phyloP scores from a whole-genome alignment of 2,797 vertebrate genomes.

The Allobates femoralis region DNA sequence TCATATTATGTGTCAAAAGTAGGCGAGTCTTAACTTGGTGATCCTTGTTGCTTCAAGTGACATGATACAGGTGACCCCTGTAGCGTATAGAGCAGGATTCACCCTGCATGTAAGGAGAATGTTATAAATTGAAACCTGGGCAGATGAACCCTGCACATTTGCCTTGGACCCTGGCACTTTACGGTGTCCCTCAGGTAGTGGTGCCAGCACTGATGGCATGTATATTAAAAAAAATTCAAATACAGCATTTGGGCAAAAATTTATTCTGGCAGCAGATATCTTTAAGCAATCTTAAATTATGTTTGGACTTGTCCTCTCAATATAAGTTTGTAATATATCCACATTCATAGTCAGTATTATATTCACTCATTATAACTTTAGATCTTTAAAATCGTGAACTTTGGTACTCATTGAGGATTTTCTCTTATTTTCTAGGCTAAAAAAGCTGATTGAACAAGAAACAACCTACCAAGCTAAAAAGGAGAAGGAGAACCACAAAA shows the following conservation, averaged over 20 bases:
- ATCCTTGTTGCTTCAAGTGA: no score
- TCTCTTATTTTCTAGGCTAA: constrained; percentile 81
- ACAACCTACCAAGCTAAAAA: constrained; percentile 84
- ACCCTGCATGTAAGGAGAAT: no score
- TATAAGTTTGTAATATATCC: not conserved
- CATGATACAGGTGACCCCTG: no score
- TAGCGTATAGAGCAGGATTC: no score
- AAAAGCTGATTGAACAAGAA: constrained; percentile 91
- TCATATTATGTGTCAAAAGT: no score
- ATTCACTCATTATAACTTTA: not conserved
- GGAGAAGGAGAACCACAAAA: constrained; percentile 87
- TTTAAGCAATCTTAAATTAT: not conserved
- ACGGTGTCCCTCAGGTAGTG: no score
- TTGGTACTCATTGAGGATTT: not conserved
- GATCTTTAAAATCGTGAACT: not conserved
- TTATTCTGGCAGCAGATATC: not conserved
- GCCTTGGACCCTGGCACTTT: no score
- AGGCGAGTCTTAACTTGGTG: no score
- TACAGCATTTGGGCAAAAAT: not conserved
- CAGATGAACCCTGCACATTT: no score
- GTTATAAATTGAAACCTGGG: no score
- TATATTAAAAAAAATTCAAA: not conserved
- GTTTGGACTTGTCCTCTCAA: not conserved
- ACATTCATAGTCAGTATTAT: not conserved
- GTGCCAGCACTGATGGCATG: no score